A percentile compares a stretch with the other conserved stretches of the same genome.
Conservation (phyloP, 2,797 vertebrate species). For the Paguma larvata region DNA sequence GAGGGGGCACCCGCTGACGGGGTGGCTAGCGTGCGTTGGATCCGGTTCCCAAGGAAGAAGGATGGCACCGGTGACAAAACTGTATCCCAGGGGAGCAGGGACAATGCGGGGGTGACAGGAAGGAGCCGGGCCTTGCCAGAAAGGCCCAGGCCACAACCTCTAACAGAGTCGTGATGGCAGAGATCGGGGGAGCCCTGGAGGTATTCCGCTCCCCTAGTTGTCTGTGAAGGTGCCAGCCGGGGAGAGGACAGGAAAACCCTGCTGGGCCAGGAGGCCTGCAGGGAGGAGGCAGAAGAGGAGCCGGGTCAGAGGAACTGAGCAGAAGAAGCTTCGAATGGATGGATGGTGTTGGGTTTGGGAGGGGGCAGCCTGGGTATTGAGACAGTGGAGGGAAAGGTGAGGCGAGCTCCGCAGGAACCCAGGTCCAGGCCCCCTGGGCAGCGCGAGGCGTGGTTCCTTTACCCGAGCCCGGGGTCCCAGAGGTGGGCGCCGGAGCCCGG, state of each 20-base stretch:
- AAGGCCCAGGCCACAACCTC: background rate
- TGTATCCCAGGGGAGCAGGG: background rate
- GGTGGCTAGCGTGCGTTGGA: no score
- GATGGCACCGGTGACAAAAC: background rate
- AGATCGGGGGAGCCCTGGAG: background rate
- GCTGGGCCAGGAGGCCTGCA: accelerated
- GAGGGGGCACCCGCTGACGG: background rate
- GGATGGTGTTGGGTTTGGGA: background rate
- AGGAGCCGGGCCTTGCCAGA: background rate
- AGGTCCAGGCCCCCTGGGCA: background rate
- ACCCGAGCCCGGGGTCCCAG: background rate
- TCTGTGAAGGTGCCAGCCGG: background rate
- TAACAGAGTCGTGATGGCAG: no score
- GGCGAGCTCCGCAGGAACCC: background rate
- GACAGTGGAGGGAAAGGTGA: background rate
- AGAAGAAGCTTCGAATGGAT: background rate
- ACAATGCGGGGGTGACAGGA: background rate
- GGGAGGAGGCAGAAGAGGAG: background rate
- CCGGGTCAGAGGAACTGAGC: background rate
- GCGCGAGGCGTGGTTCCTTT: accelerated
- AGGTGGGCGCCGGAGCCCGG: background rate
- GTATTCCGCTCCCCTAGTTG: no score
- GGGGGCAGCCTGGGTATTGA: background rate
- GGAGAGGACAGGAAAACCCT: background rate
- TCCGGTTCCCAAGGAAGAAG: background rate